Evolutionary conservation across 2,797 vertebrate genomes (phyloP).

Genomic region (Myripristis murdjan): DNA sequence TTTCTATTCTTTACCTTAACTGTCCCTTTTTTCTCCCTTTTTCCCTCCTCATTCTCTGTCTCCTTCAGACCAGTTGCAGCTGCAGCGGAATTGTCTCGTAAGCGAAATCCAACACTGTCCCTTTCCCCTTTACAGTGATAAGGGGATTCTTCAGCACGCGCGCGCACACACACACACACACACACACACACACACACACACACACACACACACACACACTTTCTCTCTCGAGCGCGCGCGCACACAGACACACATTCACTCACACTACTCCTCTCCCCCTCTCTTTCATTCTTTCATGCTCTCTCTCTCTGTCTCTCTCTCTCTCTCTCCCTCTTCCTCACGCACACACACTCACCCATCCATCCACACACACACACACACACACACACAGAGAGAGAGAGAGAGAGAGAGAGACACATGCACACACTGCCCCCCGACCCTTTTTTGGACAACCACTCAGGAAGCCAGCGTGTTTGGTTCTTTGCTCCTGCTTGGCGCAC

Average conservation of each 20-base stretch:
- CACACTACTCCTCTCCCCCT: too few species aligned
- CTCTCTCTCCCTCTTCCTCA: background rate
- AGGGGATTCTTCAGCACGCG: background rate
- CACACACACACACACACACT: background rate
- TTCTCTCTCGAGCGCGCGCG: too few species aligned
- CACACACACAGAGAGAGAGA: too few species aligned
- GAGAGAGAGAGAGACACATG: too few species aligned
- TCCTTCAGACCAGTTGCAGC: background rate
- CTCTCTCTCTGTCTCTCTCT: background rate
- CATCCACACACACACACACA: too few species aligned
- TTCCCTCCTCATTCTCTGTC: background rate
- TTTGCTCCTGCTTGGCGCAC: background rate
- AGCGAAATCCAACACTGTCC: background rate
- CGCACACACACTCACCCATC: background rate
- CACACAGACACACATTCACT: too few species aligned
- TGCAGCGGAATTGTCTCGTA: constrained; percentile 2
- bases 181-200: constrained; percentile 2
- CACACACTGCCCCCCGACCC: background rate
- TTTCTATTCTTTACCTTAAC: constrained; percentile 10
- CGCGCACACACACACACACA: too few species aligned
- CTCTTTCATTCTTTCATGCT: too few species aligned
- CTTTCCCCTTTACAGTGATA: background rate
- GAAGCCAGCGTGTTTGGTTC: background rate
- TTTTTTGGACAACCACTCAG: constrained; percentile 13
- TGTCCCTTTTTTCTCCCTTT: background rate